A percentile compares a stretch with the other conserved stretches of the same genome.
Evolutionary conservation across 2,113 vertebrate species (phyloP).

Genomic region (Sceloporus undulatus): DNA sequence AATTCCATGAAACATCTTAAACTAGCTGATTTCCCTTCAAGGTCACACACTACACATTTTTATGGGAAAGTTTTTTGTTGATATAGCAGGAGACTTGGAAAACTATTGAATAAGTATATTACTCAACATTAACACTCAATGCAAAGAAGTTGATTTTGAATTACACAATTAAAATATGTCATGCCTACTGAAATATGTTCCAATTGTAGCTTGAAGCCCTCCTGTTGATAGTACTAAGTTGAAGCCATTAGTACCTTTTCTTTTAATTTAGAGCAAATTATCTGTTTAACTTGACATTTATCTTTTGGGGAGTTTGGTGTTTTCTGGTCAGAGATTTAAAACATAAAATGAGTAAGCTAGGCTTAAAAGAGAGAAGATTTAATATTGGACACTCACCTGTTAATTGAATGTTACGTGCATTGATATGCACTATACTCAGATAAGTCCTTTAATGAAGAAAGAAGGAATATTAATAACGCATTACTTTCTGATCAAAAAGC

Average conservation of each 20-base stretch:
- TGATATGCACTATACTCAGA: constrained; percentile 9
- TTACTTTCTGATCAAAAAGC: constrained; percentile 30
- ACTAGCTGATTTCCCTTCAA: neutral
- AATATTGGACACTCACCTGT: neutral
- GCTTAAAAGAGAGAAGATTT: constrained; percentile 32
- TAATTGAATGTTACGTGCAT: constrained; percentile 16
- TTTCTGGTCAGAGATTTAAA: constrained; percentile 14
- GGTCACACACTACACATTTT: neutral
- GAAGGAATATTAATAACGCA: constrained; percentile 36
- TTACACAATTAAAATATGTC: constrained; percentile 12
- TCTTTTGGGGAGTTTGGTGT: neutral
- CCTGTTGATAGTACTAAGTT: constrained; percentile 29
- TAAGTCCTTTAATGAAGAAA: constrained; percentile 42
- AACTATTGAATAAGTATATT: neutral
- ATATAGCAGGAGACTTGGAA: neutral
- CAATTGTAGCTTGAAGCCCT: constrained; percentile 39
- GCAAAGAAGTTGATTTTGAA: constrained; percentile 13
- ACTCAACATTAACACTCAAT: neutral
- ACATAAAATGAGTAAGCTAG: constrained; percentile 25
- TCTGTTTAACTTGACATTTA: neutral
- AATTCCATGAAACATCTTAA: neutral
- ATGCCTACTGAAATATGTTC: neutral
- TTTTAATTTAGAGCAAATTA: constrained; percentile 46
- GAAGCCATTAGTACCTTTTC: constrained; percentile 21
- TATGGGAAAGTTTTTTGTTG: constrained; percentile 7